Evolutionary conservation across 2,888 invertebrate species (phyloP), one percentile per base, ranked within the genome.

Genomic region (Drosophila anomalata): DNA sequence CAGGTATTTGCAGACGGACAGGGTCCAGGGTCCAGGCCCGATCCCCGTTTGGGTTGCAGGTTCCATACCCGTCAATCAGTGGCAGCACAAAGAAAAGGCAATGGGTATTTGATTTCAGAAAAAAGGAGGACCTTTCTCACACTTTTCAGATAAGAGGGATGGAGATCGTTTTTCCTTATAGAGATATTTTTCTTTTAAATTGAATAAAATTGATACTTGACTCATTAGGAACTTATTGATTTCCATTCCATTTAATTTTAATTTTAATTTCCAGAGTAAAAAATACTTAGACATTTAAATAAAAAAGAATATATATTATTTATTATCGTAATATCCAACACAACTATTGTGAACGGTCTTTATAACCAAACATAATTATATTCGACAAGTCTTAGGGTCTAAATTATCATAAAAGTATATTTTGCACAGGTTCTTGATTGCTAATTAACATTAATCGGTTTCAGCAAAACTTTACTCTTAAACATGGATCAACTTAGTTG

Each of bases 21-120:
- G 81, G 76, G 81, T 66, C 80, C 79, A 63, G 81, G 76, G 81
- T 66, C 80, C 79, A 46, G 41, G 7, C 44, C 9, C 36, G 12
- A 17, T n/a, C 50, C 12, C 26, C 8, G 22, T 14, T 33, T 50
- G 41, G 20, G 39, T 46, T 29, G 17, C 36, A 39, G 47, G 74
- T 56, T 29, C 17, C 22, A 22, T 36, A 29, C 6, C 33, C 51
- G 17, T 31, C 39, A 36, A 60, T 46, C 69, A 55, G 51, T 44
- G 41, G 26, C 46, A 72, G 58, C 56, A 48, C 46, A 53, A 54
- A 24, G 22, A 24, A 58, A 51, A 24, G 20, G 61, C 17, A 48
- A 17, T 55, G 51, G 56, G 65, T 59, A 68, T 63, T 61, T 60
- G 7, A 67, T 69, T 62, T 62, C 44, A 58, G 22, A 33, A 33